These are phyloP conservation scores for Zygothrica quintamaculata DNA, from an alignment of 2,888 invertebrate genomes.

Conservation along the genomic window DNA sequence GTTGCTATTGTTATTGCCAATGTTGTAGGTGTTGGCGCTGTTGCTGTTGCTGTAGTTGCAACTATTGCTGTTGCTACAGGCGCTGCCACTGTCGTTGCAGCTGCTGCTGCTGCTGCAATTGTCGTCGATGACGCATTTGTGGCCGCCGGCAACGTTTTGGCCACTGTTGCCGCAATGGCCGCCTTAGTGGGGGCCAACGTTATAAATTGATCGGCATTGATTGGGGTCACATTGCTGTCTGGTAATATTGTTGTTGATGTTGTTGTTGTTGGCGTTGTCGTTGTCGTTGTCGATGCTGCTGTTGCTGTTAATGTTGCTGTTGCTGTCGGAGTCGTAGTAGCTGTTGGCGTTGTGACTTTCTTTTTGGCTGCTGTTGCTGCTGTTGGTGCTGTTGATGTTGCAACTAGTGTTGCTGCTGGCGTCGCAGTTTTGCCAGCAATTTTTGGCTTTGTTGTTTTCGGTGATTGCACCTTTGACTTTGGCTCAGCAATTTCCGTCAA, in stretches of 20 bases:
- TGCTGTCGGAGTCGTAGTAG: slow-evolving; percentile 19
- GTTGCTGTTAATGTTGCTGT: slow-evolving; percentile 35
- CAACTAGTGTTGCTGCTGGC: slow-evolving; percentile 19
- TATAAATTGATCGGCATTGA: slow-evolving; percentile 83
- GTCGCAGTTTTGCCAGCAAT: slow-evolving; percentile 52
- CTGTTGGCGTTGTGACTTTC: slow-evolving; percentile 48
- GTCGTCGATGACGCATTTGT: slow-evolving; percentile 71
- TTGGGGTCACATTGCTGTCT: slow-evolving; percentile 78
- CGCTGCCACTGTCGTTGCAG: slow-evolving; percentile 36
- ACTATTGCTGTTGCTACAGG: slow-evolving; percentile 29
- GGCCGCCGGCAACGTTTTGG: slow-evolving; percentile 40
- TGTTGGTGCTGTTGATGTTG: slow-evolving; percentile 26
- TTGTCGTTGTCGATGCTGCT: slow-evolving; percentile 39
- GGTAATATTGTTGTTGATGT: slow-evolving; percentile 35
- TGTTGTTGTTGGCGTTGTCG: slow-evolving; percentile 34
- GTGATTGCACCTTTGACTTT: slow-evolving; percentile 78
- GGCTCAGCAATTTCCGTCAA: slow-evolving; percentile 67
- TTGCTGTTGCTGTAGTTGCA: slow-evolving; percentile 35
- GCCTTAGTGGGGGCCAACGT: slow-evolving; percentile 74
- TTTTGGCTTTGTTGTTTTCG: slow-evolving; percentile 68
- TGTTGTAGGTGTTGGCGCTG: slow-evolving; percentile 36
- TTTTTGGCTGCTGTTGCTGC: slow-evolving; percentile 49
- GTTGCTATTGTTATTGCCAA: slow-evolving; percentile 9
- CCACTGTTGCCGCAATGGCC: slow-evolving; percentile 53
- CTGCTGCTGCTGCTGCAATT: slow-evolving; percentile 39